phyloP scores from a whole-genome alignment of 2,888 invertebrate species.

The Ochropleura plecta region DNA sequence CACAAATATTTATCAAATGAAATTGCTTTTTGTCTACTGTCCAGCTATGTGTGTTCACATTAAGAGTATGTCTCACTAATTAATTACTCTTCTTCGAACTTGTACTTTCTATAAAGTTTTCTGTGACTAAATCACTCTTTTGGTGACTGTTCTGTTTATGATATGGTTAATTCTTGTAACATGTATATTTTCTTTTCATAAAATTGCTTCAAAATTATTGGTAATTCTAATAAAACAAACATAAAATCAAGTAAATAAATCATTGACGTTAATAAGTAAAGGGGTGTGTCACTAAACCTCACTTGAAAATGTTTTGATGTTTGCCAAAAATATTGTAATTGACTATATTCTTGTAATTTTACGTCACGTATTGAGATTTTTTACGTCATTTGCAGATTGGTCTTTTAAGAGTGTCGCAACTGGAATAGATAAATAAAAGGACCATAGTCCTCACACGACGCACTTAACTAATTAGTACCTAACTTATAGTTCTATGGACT shows the following conservation, averaged over 20 bases:
- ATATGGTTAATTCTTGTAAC: conserved; percentile 33
- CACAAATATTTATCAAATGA: conserved; percentile 61
- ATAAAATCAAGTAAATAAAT: conserved; percentile 21
- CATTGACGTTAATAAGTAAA: conserved; percentile 42
- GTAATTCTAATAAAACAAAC: conserved; percentile 16
- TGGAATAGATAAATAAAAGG: conserved; percentile 85
- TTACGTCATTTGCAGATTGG: conserved; percentile 88
- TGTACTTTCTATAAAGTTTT: conserved; percentile 62
- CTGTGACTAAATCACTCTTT: conserved; percentile 62
- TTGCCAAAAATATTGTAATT: conserved; percentile 65
- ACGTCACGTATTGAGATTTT: conserved; percentile 66
- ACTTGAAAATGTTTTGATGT: conserved; percentile 59
- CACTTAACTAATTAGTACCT: conserved; percentile 72
- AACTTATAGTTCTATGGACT: conserved; percentile 74
- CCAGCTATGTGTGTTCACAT: conserved; percentile 67
- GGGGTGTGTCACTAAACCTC: conserved; percentile 45
- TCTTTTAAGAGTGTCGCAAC: conserved; percentile 89
- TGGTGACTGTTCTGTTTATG: conserved; percentile 57
- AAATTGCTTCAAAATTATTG: conserved; percentile 25
- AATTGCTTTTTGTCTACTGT: conserved; percentile 66
- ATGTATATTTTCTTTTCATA: conserved; percentile 36
- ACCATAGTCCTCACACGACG: conserved; percentile 72
- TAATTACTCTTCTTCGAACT: conserved; percentile 53
- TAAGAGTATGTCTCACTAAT: conserved; percentile 58
- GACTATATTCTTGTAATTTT: conserved; percentile 56